Percentiles rank a stretch among this genome's conserved stretches.
These are phyloP conservation scores for Caenorhabditis sulstoni DNA, from an alignment of 2,888 invertebrate genomes.

Conservation along the genomic window DNA sequence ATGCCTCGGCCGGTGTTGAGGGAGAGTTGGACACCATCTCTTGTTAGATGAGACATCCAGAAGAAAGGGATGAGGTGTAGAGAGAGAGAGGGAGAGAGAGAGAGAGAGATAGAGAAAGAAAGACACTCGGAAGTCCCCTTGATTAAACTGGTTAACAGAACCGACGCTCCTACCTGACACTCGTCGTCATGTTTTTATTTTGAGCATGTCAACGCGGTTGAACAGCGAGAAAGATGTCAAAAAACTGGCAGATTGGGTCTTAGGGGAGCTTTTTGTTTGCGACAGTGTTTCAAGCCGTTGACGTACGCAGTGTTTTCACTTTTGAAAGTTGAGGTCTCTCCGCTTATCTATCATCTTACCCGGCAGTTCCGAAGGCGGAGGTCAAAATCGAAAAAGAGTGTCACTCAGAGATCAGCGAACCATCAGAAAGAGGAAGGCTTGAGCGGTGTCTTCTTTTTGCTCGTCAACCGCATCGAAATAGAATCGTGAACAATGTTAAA, in stretches of 20 bases:
- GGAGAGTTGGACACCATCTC: conserved; percentile 36
- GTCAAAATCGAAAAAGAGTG: conserved; percentile 7
- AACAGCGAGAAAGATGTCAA: conserved; percentile 44
- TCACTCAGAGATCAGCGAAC: conserved; percentile 24
- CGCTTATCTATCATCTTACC: neutral
- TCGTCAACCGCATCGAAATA: conserved; percentile 8
- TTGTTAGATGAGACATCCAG: neutral
- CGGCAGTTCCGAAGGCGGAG: neutral
- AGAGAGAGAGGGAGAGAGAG: neutral
- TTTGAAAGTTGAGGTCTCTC: conserved; percentile 19
- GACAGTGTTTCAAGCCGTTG: conserved; percentile 29
- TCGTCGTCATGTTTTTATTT: conserved; percentile 40
- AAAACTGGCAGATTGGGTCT: conserved; percentile 38
- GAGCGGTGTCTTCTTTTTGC: neutral
- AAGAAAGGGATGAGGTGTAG: too few relatives aligned
- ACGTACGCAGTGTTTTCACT: conserved; percentile 14
- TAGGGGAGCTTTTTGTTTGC: conserved; percentile 22
- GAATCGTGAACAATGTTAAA: conserved; percentile 13
- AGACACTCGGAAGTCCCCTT: neutral
- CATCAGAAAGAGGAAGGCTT: neutral
- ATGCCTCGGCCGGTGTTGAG: conserved; percentile 33
- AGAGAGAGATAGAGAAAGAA: neutral
- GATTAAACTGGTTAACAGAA: conserved; percentile 54
- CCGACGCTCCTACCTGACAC: neutral
- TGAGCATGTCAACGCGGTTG: conserved; percentile 32